Base-by-base conservation (phyloP, 2,797 vertebrate species). In the Philypnodon macrostomus region DNA sequence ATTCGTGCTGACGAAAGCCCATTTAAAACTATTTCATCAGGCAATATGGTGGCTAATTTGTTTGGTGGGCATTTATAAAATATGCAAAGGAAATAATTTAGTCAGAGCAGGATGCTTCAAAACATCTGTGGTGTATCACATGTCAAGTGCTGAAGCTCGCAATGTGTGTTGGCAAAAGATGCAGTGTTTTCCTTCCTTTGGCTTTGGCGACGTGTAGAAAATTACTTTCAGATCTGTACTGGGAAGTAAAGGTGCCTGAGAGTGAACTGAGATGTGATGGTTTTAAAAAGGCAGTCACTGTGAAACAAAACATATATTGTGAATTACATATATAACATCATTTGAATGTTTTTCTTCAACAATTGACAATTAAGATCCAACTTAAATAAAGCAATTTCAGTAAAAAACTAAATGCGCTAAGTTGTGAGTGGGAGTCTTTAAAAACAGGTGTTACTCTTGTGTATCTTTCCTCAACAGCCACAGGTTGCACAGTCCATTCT, bases 21-120 rank as follows among this genome's bases (percentile, higher is more conserved):
- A 56, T 71, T 67, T 69, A 63, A 73, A 78, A 47, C 61, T 1
- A 51, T 77, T 79, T 69, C 46, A 72, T 77, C 47, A 62, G 71
- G 70, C 63, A 58, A 75, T 63, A 66, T 65, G 70, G 54, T 47
- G 1, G 70, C 44, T 63, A 68, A 69, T 70, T 65, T 71, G 58
- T 65, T 50, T 75, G 70, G 29, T 63, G 67, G 19, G 54, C 59
- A 53, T 65, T 71, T 48, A 67, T 65, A 77, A 79, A 70, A 39
- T 57, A 75, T 73, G 73, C 50, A 47, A 57, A 55, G 53, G 63
- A 65, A 76, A 70, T 67, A 47, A 67, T 70, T 79, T 58, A 59
- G 59, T 61, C 53, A 45, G 31, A 65, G 48, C 24, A 15, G 23
- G 49, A 77, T 63, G 58, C 53, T 65, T 72, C 31, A 51, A 56